Conservation (phyloP, 2,113 vertebrate genomes). For the Astatotilapia flaviijosephi region DNA sequence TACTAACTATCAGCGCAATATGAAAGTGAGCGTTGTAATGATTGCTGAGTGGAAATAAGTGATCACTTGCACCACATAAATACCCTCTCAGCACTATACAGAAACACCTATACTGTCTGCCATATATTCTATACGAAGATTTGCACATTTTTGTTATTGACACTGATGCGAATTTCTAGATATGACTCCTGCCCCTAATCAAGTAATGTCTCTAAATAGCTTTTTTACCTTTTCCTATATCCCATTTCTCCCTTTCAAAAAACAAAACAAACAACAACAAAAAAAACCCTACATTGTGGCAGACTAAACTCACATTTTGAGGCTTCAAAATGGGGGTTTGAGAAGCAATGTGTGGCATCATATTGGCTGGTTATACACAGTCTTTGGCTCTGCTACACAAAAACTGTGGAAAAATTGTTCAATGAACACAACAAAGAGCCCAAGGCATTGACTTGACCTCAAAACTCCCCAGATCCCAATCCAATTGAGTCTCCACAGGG, state of each 20-base stretch:
- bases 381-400: not conserved
- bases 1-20: not conserved
- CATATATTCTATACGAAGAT: not conserved
- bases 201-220: not conserved
- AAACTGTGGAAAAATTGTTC: not conserved
- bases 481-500: not conserved
- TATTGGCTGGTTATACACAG: not conserved
- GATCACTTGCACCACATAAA: not conserved
- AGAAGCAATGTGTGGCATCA: not conserved
- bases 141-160: not conserved
- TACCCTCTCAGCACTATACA: not conserved
- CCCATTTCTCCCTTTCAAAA: not conserved
- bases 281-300: rapidly evolving
- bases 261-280: not conserved
- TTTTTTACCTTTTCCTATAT: not conserved
- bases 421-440: not conserved
- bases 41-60: not conserved
- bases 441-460: not conserved
- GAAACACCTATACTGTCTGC: not conserved
- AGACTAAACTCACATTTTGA: not conserved
- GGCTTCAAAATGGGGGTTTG: not conserved
- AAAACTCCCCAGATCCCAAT: not conserved
- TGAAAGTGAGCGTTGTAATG: not conserved
- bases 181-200: not conserved
- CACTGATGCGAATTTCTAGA: not conserved